phyloP scores from a whole-genome alignment of 2,113 vertebrate genomes.

The Odontesthes bonariensis region DNA sequence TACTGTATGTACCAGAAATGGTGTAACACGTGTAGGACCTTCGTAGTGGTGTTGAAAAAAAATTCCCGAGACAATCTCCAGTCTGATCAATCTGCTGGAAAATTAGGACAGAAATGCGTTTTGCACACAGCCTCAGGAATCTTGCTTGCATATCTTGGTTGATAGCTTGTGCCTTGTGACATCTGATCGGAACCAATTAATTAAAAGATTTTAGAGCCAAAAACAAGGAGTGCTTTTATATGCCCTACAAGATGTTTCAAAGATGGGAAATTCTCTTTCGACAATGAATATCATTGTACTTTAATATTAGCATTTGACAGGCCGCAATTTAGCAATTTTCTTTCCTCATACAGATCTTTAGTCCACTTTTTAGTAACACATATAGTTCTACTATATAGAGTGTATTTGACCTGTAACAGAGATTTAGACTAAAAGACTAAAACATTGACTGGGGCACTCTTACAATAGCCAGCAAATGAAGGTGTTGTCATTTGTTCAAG shows the following conservation, averaged over 20 bases:
- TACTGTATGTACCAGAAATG: too few species aligned
- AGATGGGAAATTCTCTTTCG: not conserved
- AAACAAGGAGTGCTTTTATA: not conserved
- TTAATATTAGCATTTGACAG: not conserved
- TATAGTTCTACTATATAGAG: too few species aligned
- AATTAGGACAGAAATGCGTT: not conserved
- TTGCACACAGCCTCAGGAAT: not conserved
- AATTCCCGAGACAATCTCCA: not conserved
- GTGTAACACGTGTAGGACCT: not conserved
- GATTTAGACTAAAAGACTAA: too few species aligned
- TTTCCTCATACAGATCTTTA: not conserved
- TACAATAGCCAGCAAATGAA: too few species aligned
- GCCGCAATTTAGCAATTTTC: not conserved
- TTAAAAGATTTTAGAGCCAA: not conserved
- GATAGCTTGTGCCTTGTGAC: not conserved
- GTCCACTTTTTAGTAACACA: too few species aligned
- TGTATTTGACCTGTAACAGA: too few species aligned
- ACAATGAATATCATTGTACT: not conserved
- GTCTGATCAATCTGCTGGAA: not conserved
- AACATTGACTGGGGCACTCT: too few species aligned
- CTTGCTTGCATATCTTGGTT: not conserved
- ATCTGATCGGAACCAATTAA: not conserved
- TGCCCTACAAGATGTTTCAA: conserved; percentile 5
- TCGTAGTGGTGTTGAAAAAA: not conserved
- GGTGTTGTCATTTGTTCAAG: too few species aligned